phyloP scores from a whole-genome alignment of 1,140 invertebrate genomes.

The Drosophila quadrilineata region DNA sequence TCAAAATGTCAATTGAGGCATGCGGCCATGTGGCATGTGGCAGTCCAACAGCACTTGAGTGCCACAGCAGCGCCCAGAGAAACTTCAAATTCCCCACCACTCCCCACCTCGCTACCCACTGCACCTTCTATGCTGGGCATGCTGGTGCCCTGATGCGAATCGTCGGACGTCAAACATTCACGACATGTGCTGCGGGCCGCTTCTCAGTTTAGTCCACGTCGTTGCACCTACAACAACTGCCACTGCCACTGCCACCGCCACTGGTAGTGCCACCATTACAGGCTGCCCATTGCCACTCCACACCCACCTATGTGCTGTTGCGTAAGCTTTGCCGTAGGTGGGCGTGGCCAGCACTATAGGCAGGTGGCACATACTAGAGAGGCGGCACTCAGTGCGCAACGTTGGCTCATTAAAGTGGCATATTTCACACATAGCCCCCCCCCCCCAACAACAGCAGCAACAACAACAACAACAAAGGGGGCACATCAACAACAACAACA shows the following conservation, averaged over 20 bases:
- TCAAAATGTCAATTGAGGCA: slow-evolving; percentile 79
- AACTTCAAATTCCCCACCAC: neutral
- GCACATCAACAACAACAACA: slow-evolving; percentile 46
- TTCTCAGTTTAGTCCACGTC: slow-evolving; percentile 70
- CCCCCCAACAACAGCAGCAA: no score
- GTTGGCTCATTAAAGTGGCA: slow-evolving; percentile 78
- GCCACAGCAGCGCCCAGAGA: slow-evolving; percentile 21
- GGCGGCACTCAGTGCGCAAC: slow-evolving; percentile 67
- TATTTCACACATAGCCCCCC: slow-evolving; percentile 75
- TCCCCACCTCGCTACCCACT: neutral
- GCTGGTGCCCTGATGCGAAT: slow-evolving; percentile 34
- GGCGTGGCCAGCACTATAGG: neutral
- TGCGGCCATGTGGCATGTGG: slow-evolving; percentile 50
- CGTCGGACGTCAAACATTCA: slow-evolving; percentile 43
- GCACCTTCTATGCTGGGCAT: neutral
- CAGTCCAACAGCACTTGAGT: slow-evolving; percentile 52
- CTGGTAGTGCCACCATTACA: no score
- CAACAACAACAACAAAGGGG: slow-evolving; percentile 46
- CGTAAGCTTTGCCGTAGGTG: neutral
- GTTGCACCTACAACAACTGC: slow-evolving; percentile 70
- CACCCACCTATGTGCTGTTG: neutral
- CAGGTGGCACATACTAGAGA: slow-evolving; percentile 15
- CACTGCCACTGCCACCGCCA: no score
- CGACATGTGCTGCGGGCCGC: slow-evolving; percentile 42
- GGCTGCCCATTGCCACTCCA: no score